These are phyloP conservation scores for Leucoraja erinaceus DNA, from an alignment of 2,113 vertebrate species.

Conservation along the genomic window DNA sequence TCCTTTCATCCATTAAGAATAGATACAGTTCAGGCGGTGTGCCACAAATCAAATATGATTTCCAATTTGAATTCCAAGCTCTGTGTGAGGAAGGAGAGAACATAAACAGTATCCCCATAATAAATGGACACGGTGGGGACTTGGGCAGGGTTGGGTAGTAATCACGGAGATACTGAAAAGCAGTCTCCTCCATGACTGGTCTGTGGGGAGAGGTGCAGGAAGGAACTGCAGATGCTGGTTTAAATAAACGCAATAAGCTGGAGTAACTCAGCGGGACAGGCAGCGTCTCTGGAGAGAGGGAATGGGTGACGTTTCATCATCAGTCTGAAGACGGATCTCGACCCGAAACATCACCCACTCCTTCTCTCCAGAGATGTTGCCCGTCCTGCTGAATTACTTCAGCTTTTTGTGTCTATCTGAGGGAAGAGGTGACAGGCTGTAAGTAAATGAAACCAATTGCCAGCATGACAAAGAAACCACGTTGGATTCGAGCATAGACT, in stretches of 20 bases:
- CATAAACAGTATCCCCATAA: not conserved
- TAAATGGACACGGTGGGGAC: not conserved
- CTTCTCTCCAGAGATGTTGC: too few relatives aligned
- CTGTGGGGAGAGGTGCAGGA: not conserved
- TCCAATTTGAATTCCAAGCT: not conserved
- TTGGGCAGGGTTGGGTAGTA: not conserved
- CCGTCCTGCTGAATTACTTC: too few relatives aligned
- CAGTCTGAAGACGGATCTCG: too few relatives aligned
- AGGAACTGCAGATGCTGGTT: too few relatives aligned
- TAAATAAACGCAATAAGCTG: too few relatives aligned
- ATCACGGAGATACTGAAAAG: not conserved
- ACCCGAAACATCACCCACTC: too few relatives aligned
- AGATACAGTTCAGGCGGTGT: not conserved
- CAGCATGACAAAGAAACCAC: not conserved
- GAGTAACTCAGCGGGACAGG: too few relatives aligned
- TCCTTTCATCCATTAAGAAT: not conserved
- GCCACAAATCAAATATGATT: not conserved
- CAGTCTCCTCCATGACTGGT: not conserved
- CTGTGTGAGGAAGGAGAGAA: not conserved
- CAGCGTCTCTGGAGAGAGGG: too few relatives aligned
- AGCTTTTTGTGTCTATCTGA: not conserved
- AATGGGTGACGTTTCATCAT: too few relatives aligned
- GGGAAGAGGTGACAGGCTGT: not conserved
- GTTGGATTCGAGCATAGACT: not conserved
- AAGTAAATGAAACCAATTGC: not conserved